phyloP scores from a whole-genome alignment of 1,140 invertebrate species.

The Leguminivora glycinivorella region DNA sequence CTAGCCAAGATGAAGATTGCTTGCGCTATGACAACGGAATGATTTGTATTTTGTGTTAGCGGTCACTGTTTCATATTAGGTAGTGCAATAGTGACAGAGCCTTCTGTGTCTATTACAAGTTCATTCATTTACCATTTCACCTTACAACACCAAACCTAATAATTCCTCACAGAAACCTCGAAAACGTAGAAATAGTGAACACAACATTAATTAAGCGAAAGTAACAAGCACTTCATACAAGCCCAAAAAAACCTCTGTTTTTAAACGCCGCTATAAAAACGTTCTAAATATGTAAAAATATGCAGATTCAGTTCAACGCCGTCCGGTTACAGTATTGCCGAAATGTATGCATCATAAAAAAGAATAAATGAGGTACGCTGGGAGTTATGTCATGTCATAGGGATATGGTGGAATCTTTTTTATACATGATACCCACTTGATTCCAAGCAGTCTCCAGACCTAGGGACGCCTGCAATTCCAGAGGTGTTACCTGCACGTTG shows the following conservation, averaged over 20 bases:
- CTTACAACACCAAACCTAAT: neutral
- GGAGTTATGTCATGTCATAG: conserved; percentile 15
- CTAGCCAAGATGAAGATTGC: too few species aligned
- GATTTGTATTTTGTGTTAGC: too few species aligned
- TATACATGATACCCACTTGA: too few species aligned
- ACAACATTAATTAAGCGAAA: conserved; percentile 17
- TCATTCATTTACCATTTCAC: too few species aligned
- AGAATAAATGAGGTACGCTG: conserved; percentile 20
- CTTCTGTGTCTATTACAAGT: too few species aligned
- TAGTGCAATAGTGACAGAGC: too few species aligned
- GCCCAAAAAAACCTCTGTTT: conserved; percentile 5
- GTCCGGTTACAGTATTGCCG: conserved; percentile 20
- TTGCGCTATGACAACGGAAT: too few species aligned
- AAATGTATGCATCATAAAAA: conserved; percentile 24
- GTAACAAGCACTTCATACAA: conserved; percentile 4
- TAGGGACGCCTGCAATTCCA: too few species aligned
- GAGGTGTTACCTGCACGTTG: too few species aligned
- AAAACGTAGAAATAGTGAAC: neutral
- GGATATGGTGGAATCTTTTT: neutral
- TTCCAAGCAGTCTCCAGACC: too few species aligned
- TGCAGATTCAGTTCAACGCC: conserved; percentile 17
- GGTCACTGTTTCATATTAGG: too few species aligned
- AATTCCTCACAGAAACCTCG: neutral
- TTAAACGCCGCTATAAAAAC: conserved; percentile 18
- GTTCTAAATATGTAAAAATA: conserved; percentile 26